Percentiles rank a stretch among this genome's conserved stretches.
Conservation (phyloP, 2,888 invertebrate species). For the Heliconius hortense region DNA sequence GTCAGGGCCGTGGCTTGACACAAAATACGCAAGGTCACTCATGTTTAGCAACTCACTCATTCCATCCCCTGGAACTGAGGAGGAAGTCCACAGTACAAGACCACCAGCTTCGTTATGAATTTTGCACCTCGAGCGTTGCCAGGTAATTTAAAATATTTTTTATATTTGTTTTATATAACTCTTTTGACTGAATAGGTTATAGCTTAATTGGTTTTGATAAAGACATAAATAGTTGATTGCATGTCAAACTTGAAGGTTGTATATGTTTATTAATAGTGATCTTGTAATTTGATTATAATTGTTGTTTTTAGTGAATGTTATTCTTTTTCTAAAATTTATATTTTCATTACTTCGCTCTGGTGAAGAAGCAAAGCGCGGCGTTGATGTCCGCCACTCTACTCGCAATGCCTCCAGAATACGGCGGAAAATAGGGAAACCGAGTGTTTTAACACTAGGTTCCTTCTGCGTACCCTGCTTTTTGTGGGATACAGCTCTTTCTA, state of each 20-base stretch:
- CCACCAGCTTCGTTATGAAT: slow-evolving; percentile 53
- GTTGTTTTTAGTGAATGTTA: neutral
- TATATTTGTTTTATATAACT: slow-evolving; percentile 17
- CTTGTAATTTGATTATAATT: neutral
- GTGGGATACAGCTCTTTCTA: no score
- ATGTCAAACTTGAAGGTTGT: neutral
- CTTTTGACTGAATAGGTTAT: slow-evolving; percentile 2
- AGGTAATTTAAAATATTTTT: slow-evolving; percentile 16
- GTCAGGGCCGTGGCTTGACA: slow-evolving; percentile 72
- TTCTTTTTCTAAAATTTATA: neutral
- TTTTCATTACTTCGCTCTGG: no score
- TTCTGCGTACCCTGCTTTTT: no score
- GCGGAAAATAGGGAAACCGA: no score
- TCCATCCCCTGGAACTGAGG: slow-evolving; percentile 38
- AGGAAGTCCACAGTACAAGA: slow-evolving; percentile 36
- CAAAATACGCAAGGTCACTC: slow-evolving; percentile 65
- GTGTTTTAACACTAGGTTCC: no score
- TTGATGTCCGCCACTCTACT: no score
- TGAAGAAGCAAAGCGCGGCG: no score
- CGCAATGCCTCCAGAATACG: no score
- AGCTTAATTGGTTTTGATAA: neutral
- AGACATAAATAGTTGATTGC: slow-evolving; percentile 17
- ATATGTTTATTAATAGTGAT: neutral
- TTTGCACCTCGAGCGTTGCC: slow-evolving; percentile 52
- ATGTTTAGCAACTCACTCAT: slow-evolving; percentile 63